Base-by-base conservation (phyloP, 1,140 invertebrate genomes). In the Phocides pigmalion region DNA sequence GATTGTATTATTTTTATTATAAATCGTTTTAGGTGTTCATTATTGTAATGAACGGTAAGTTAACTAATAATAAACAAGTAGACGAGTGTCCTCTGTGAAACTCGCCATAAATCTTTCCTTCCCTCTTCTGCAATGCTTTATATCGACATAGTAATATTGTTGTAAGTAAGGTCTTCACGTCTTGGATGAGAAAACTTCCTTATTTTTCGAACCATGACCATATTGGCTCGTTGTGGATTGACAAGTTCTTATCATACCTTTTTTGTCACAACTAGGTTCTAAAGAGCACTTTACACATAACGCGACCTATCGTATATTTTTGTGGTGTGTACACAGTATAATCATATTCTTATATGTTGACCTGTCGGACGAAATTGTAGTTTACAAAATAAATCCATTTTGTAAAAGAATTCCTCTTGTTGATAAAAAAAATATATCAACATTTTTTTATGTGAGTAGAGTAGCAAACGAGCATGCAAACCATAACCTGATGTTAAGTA, bases 231-330 rank as follows among this genome's bases (percentile, higher is more conserved):
- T 19, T 17, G 9, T 22, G 16, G 42, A 22, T 46, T 46, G 42
- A 46, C 15, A 22, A 44, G 42, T 46, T 22, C 42, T 46, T 46
- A 19, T 20, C 42, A 22, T 46, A 19, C 42, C 42, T 46, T 46
- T 46, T 46, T 46, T 20, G 20, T 17, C 5, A 12, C 9, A 11
- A n/a, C 17, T 44, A 19, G 19, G 3, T 11, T 44, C 16, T 20
- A 11, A 15, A 44, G 42, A 19, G 3, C 16, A 15, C 16, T 2
- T 9, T n/a, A n/a, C 11, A 1, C 42, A 44, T 19, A 11, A 17
- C 0, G 6, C 42, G 9, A 44, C 9, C 19, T n/a, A 1, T 2
- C n/a, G 16, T 0, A 3, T 16, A 16, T 12, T 8, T n/a, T n/a
- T n/a, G n/a, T n/a, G n/a, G n/a, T n/a, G n/a, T n/a, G n/a, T n/a